Base-by-base conservation (phyloP, 2,113 vertebrate genomes). In the Illadopsis cleaveri region DNA sequence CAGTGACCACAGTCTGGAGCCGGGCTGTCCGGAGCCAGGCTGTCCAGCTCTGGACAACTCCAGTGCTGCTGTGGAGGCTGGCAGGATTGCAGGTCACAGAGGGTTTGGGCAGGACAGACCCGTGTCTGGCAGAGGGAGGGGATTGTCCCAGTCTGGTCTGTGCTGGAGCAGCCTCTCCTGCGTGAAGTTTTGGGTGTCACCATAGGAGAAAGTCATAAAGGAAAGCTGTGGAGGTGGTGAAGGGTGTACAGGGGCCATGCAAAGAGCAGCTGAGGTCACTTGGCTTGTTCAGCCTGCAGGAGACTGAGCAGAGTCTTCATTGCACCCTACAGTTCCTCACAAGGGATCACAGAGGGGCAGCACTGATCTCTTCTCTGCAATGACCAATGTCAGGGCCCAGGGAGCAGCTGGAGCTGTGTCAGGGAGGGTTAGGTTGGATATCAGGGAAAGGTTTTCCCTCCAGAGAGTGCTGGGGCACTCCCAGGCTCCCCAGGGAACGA, bases 371-470 rank as follows among this genome's bases (percentile, higher is more conserved):
- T 58, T 23, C n/a, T 15, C 40, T 56, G 16, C 22, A 25, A n/a
- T 56, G 62, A 21, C n/a, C 62, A 33, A 13, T 10, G n/a, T 12
- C 51, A 47, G 62, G 8, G 25, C 6, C 33, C 50, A 33, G 13
- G 18, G 13, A 33, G 27, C 1, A 22, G 28, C 62, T 57, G 62
- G 42, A 38, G 42, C n/a, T 33, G 28, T 38, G 62, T 27, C 51
- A 57, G 4, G 48, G 3, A 30, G 21, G 2, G 1, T 81, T 10
- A 8, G n/a, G 13, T 1, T 47, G 28, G 8, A 4, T 0, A 9
- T 23, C 19, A 42, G 65, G 37, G 9, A n/a, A 60, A 70, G 37
- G 5, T 12, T 51, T 24, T 30, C 28, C 24, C 19, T 12, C 30
- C 53, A 50, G 53, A 82, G 18, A 23, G 35, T 40, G 35, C 35